Percentiles rank a stretch among this genome's conserved stretches.
These are phyloP conservation scores for Dasypus novemcinctus DNA, from an alignment of 2,113 vertebrate genomes.

Conservation along the genomic window DNA sequence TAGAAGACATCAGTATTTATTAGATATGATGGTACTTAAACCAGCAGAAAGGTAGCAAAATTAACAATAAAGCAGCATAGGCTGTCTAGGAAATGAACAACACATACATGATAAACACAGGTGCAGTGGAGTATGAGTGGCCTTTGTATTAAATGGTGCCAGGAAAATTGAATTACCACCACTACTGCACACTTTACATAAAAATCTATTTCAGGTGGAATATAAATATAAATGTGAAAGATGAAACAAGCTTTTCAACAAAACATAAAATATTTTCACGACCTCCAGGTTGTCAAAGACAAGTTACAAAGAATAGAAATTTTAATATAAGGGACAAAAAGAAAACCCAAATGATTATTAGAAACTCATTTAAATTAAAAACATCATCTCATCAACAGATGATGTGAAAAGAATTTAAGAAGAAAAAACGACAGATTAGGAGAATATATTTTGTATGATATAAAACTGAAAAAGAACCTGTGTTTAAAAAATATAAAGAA, in stretches of 20 bases:
- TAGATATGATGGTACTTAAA: background rate
- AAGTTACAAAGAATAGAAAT: background rate
- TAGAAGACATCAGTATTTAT: background rate
- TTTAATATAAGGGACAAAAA: background rate
- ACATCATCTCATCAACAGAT: background rate
- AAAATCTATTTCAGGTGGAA: constrained; percentile 19
- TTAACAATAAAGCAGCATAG: background rate
- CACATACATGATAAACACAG: background rate
- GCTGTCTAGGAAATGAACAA: background rate
- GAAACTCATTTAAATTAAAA: background rate
- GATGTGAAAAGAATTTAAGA: background rate
- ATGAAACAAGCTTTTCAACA: constrained; percentile 20
- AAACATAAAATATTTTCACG: constrained; percentile 51
- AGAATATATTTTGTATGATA: background rate
- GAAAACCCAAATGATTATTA: background rate
- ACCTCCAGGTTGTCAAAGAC: background rate
- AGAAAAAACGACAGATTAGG: background rate
- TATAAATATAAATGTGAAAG: constrained; percentile 27
- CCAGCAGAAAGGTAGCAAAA: background rate
- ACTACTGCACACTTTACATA: background rate
- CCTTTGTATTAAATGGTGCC: background rate
- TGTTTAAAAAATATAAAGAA: background rate
- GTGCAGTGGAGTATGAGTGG: background rate
- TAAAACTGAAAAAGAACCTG: background rate
- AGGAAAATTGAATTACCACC: constrained; percentile 21